Percentiles rank a stretch among this genome's conserved stretches.
These are phyloP conservation scores for Calephelis perditalis DNA, from an alignment of 2,888 invertebrate species.

Conservation along the genomic window DNA sequence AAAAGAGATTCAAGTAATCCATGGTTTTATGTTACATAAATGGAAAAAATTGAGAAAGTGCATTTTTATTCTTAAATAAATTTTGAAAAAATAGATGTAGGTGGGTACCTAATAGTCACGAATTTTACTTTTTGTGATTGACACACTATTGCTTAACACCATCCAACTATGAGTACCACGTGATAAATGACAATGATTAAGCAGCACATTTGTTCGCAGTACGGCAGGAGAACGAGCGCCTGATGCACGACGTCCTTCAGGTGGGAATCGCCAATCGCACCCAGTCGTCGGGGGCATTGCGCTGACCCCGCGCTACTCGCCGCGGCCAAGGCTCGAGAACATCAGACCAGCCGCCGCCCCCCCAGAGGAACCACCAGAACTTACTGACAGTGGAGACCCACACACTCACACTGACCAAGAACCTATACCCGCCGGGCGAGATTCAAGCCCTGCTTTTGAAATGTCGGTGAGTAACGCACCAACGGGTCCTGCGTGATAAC, in stretches of 20 bases:
- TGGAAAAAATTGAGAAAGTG: no score
- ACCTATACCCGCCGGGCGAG: constrained; percentile 30
- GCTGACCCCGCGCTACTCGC: constrained; percentile 76
- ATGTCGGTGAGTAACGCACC: constrained; percentile 38
- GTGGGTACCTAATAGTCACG: no score
- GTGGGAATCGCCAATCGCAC: constrained; percentile 75
- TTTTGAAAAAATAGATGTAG: no score
- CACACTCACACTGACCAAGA: constrained; percentile 24
- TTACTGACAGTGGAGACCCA: constrained; percentile 34
- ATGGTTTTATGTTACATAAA: no score
- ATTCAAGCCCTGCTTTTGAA: not conserved
- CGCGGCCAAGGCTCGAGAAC: constrained; percentile 66
- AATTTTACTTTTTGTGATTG: no score
- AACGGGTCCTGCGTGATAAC: constrained; percentile 46
- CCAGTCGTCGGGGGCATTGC: constrained; percentile 74
- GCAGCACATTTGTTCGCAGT: constrained; percentile 80
- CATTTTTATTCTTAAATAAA: no score
- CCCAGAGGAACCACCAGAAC: constrained; percentile 58
- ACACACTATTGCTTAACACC: no score
- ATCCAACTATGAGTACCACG: not conserved
- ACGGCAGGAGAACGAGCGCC: constrained; percentile 92
- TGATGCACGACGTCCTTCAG: constrained; percentile 87
- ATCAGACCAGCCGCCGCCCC: constrained; percentile 69
- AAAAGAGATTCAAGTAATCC: no score
- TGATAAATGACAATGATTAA: constrained; percentile 44